phyloP scores from a whole-genome alignment of 30 jellyfish, hydroid and myxozoan species.

The Pseudorhiza aurosa region DNA sequence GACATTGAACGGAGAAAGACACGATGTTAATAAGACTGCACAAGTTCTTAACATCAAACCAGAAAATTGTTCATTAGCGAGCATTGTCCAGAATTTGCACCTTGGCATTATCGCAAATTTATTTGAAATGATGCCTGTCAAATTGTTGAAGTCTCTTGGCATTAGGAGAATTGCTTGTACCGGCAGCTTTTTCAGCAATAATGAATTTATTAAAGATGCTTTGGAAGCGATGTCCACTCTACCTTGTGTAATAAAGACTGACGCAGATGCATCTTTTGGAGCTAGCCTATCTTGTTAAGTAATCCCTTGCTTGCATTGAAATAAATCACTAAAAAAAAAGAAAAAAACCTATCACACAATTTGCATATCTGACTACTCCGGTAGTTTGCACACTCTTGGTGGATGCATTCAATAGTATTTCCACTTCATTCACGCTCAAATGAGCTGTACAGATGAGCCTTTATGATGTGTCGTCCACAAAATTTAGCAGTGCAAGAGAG shows the following conservation, averaged over 20 bases:
- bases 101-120: constrained; percentile 62
- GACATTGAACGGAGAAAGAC: constrained; percentile 83
- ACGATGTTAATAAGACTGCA: constrained; percentile 50
- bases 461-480: too few relatives aligned
- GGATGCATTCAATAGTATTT: too few relatives aligned
- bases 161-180: constrained; percentile 57
- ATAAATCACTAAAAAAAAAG: too few relatives aligned
- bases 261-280: constrained; percentile 75
- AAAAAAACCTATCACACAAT: too few relatives aligned
- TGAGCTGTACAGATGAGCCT: too few relatives aligned
- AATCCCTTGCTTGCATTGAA: too few relatives aligned
- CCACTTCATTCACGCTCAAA: too few relatives aligned
- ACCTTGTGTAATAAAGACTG: constrained; percentile 27
- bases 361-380: too few relatives aligned
- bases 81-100: constrained; percentile 31
- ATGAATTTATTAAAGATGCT: constrained; percentile 3
- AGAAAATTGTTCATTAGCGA: constrained; percentile 25
- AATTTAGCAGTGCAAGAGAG: too few relatives aligned
- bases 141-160: constrained; percentile 6
- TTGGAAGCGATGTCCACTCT: constrained; percentile 11
- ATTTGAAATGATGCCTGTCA: constrained; percentile 71
- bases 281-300: too few relatives aligned
- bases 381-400: too few relatives aligned
- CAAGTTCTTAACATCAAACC: constrained; percentile 37
- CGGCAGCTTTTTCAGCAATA: constrained; percentile 35